A percentile compares a stretch with the other conserved stretches of the same genome.
Conservation (phyloP, 2,888 invertebrate species). For the Temnothorax unifasciatus region DNA sequence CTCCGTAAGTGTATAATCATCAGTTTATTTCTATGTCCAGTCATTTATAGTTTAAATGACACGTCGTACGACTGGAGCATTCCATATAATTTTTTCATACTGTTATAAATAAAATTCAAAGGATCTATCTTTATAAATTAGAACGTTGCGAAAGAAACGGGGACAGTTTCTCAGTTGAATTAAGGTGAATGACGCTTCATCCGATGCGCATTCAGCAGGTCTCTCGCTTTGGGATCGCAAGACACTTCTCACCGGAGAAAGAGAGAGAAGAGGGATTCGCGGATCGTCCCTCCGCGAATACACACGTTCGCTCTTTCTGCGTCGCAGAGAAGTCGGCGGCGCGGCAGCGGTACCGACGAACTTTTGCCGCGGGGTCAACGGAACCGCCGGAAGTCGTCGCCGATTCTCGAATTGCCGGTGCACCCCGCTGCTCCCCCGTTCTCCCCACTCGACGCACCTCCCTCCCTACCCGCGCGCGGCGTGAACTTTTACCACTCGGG, state of each 20-base stretch:
- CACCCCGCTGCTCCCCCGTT: conserved; percentile 38
- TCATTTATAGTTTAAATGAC: background rate
- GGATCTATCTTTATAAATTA: conserved; percentile 33
- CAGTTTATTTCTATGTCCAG: background rate
- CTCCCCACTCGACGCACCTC: conserved; percentile 38
- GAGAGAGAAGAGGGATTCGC: background rate
- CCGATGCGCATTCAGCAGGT: conserved; percentile 10
- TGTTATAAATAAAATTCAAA: conserved; percentile 27
- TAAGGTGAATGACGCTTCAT: conserved; percentile 14
- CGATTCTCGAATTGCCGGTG: conserved; percentile 78
- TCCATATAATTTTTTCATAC: background rate
- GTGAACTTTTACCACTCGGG: conserved; percentile 62
- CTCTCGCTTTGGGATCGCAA: conserved; percentile 28
- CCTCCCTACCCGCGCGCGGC: conserved; percentile 44
- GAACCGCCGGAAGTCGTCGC: conserved; percentile 84
- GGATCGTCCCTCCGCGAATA: conserved; percentile 53
- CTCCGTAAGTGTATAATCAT: background rate
- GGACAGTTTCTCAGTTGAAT: conserved; percentile 12
- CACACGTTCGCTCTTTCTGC: conserved; percentile 54
- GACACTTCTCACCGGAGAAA: background rate
- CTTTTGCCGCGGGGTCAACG: conserved; percentile 82
- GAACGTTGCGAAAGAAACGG: background rate
- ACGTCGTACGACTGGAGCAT: background rate
- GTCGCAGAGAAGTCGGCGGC: conserved; percentile 61
- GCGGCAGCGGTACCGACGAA: conserved; percentile 61